Percentiles rank a stretch among this genome's conserved stretches.
phyloP scores from a whole-genome alignment of 2,888 invertebrate species.

The Dolichomitus sp. region DNA sequence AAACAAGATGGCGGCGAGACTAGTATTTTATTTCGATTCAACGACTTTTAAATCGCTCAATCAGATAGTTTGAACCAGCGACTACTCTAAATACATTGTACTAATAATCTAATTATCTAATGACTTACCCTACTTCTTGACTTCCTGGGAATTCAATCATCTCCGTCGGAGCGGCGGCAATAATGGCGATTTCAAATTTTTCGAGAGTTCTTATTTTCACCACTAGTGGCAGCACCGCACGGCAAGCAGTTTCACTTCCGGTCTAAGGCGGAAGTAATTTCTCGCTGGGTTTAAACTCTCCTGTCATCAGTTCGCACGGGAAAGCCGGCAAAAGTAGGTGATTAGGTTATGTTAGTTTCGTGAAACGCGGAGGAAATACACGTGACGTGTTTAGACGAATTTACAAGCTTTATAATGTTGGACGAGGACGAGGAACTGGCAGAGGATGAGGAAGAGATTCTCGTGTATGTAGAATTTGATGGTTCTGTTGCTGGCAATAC shows the following conservation, averaged over 20 bases:
- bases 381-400: neutral
- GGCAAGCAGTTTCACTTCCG: neutral
- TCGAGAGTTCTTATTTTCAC: neutral
- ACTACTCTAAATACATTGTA: neutral
- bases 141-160: neutral
- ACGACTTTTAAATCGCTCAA: neutral
- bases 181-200: constrained; percentile 14
- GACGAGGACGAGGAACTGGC: constrained; percentile 75
- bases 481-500: constrained; percentile 86
- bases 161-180: neutral
- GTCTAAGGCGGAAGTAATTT: neutral
- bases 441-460: constrained; percentile 88
- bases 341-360: constrained; percentile 36
- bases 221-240: neutral
- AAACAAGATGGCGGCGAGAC: constrained; percentile 29
- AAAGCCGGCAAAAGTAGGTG: constrained; percentile 18
- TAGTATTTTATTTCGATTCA: neutral
- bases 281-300: neutral
- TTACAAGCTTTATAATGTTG: constrained; percentile 39
- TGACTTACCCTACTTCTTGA: neutral
- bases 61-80: neutral
- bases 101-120: neutral
- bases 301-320: constrained; percentile 19
- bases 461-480: constrained; percentile 89
- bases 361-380: neutral